Evolutionary conservation across 2,888 invertebrate species (phyloP).

Genomic region (Lasioglossum lativentre): DNA sequence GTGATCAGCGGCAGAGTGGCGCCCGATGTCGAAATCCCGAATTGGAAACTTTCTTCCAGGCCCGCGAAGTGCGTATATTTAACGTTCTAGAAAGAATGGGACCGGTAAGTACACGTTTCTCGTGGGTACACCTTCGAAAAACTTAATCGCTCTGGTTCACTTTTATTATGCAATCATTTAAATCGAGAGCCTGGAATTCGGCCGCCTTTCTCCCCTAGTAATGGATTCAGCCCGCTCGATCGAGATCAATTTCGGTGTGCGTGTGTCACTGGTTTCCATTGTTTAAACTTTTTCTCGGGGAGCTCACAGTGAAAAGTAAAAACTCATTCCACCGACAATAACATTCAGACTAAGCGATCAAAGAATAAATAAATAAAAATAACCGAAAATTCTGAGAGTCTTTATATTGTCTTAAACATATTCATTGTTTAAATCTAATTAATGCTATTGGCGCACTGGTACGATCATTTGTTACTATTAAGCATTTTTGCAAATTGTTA

Average conservation of each 20-base stretch:
- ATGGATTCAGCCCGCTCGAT: conserved; percentile 43
- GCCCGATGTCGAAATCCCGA: neutral
- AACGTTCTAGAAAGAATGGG: neutral
- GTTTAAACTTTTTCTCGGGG: neutral
- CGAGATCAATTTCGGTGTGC: conserved; percentile 31
- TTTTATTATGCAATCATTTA: conserved; percentile 62
- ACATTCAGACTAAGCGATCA: no score
- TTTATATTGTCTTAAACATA: no score
- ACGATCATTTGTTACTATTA: no score
- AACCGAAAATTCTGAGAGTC: no score
- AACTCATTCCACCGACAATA: neutral
- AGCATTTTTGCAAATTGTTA: no score
- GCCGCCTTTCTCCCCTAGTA: conserved; percentile 65
- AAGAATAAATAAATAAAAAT: no score
- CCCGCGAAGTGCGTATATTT: neutral
- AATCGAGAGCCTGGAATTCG: conserved; percentile 63
- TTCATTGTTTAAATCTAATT: no score
- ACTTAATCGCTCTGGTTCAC: conserved; percentile 42
- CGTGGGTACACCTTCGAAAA: conserved; percentile 40
- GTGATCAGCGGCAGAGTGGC: neutral
- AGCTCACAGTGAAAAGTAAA: neutral
- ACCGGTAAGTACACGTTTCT: neutral
- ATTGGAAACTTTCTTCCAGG: neutral
- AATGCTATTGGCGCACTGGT: no score
- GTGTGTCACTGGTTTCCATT: conserved; percentile 23